Evolutionary conservation across 1,140 invertebrate species (phyloP).

Genomic region (Drosophila oshimai): DNA sequence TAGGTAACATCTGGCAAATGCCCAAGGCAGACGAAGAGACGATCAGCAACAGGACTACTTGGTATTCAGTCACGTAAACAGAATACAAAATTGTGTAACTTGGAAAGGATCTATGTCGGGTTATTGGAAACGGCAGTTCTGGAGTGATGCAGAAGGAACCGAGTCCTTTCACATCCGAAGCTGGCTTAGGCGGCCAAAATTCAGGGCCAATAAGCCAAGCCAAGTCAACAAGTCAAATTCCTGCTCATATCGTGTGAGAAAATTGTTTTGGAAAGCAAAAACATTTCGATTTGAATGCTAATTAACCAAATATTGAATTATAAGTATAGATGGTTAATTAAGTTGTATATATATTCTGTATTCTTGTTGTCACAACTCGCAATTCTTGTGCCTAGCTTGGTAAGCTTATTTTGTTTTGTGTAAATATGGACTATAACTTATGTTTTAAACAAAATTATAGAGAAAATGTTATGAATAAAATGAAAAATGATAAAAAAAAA

Average conservation of each 20-base stretch:
- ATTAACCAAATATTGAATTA: conserved; percentile 64
- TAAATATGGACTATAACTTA: not conserved
- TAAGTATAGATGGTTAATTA: conserved; percentile 39
- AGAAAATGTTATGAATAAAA: conserved; percentile 18
- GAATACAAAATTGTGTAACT: not conserved
- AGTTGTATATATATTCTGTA: conserved; percentile 20
- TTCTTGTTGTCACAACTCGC: conserved; percentile 33
- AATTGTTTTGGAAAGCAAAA: not conserved
- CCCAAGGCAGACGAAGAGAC: conserved; percentile 69
- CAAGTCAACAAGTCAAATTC: conserved; percentile 1
- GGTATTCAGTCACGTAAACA: conserved; percentile 66
- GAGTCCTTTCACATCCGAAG: not conserved
- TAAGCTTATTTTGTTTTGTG: conserved; percentile 12
- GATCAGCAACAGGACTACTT: conserved; percentile 63
- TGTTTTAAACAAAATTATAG: not conserved
- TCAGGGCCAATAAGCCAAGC: not conserved
- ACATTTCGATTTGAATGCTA: conserved; percentile 50
- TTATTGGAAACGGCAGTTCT: not conserved
- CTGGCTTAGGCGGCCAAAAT: not conserved
- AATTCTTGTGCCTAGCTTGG: conserved; percentile 20
- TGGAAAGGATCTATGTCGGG: not conserved
- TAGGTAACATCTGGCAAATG: conserved; percentile 76
- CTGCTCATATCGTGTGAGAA: conserved; percentile 7
- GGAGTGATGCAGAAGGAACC: not conserved
- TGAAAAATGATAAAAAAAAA: not conserved